A percentile compares a stretch with the other conserved stretches of the same genome.
Evolutionary conservation across 1,140 invertebrate species (phyloP).

Genomic region (Zaprionus ornatus): DNA sequence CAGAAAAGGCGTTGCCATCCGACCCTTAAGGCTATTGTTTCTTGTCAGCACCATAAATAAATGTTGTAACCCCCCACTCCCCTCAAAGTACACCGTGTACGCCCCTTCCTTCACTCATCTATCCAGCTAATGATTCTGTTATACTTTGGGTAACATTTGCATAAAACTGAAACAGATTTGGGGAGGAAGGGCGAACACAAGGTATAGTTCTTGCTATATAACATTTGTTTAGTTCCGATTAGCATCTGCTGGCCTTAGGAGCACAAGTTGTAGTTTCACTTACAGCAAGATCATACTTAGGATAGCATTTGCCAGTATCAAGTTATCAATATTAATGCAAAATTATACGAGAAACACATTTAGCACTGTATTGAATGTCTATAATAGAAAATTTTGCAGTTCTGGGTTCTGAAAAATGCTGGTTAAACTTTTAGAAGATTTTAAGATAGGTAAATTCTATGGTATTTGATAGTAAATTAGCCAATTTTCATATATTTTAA

Average conservation of each 20-base stretch:
- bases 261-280: background rate
- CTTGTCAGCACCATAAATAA: constrained; percentile 62
- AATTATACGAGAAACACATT: no score
- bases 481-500: no score
- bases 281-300: background rate
- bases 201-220: background rate
- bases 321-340: no score
- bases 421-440: no score
- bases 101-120: background rate
- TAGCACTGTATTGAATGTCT: no score
- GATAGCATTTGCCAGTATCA: background rate
- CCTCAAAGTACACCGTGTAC: background rate
- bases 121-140: constrained; percentile 42
- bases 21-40: constrained; percentile 34
- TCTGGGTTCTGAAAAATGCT: no score
- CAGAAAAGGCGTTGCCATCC: constrained; percentile 2
- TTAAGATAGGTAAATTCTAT: no score
- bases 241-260: background rate
- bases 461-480: no score
- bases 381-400: no score
- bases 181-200: background rate
- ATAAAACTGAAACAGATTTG: constrained; percentile 29
- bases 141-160: constrained; percentile 35
- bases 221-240: background rate
- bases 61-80: constrained; percentile 25